These are phyloP conservation scores for Melanerpes formicivorus DNA, from an alignment of 2,113 vertebrate species.

Conservation along the genomic window DNA sequence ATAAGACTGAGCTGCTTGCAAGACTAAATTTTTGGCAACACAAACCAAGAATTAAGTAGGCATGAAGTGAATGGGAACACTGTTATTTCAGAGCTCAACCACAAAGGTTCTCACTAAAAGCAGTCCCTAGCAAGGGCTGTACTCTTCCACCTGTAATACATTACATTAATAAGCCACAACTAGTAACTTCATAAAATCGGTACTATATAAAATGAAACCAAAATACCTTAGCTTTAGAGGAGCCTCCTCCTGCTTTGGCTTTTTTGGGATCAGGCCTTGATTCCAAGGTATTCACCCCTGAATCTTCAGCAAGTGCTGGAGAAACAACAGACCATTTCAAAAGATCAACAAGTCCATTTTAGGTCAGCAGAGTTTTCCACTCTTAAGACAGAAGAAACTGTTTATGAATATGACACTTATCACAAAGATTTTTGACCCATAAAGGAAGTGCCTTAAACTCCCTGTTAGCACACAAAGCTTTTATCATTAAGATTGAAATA, in stretches of 20 bases:
- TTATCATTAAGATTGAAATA: background rate
- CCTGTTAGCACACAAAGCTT: background rate
- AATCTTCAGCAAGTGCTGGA: constrained; percentile 82
- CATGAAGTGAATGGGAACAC: background rate
- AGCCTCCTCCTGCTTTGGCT: constrained; percentile 76
- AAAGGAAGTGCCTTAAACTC: background rate
- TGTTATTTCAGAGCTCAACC: background rate
- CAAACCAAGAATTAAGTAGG: background rate
- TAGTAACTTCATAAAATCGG: background rate
- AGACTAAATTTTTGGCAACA: background rate
- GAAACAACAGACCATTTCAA: constrained; percentile 20
- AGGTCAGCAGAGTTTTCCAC: background rate
- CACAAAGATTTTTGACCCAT: background rate
- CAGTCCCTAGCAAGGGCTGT: background rate
- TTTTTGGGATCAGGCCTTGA: constrained; percentile 89
- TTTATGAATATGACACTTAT: background rate
- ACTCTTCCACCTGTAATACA: background rate
- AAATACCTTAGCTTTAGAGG: constrained; percentile 88
- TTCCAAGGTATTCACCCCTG: constrained; percentile 70
- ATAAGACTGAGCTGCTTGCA: background rate
- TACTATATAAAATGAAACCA: background rate
- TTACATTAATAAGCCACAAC: background rate
- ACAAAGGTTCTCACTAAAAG: background rate
- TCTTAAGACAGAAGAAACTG: background rate
- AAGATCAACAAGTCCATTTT: background rate